phyloP scores from a whole-genome alignment of 2,797 vertebrate genomes.

The Columba guinea region DNA sequence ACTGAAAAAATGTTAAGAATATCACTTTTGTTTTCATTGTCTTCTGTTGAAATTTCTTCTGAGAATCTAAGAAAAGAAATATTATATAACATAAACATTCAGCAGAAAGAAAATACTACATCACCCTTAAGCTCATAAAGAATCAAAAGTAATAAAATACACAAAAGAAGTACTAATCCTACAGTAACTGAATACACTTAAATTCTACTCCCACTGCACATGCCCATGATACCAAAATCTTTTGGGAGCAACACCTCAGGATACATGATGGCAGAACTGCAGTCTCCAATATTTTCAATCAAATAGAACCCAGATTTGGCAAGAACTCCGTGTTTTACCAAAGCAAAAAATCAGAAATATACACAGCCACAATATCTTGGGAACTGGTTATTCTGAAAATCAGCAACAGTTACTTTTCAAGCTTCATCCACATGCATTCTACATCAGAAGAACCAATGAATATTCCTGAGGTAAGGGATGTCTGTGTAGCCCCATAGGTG shows the following conservation, averaged over 20 bases:
- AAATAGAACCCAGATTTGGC: background rate
- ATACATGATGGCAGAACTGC: background rate
- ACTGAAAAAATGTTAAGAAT: slow-evolving; percentile 96
- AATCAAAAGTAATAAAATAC: background rate
- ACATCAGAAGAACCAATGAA: background rate
- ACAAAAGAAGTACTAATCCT: background rate
- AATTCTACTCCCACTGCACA: background rate
- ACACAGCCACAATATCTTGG: background rate
- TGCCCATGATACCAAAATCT: background rate
- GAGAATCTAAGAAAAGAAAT: slow-evolving; percentile 79
- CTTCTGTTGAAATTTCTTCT: slow-evolving; percentile 77
- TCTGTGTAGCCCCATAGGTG: background rate
- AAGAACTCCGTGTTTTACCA: background rate
- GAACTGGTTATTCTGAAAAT: background rate
- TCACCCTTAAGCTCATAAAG: background rate
- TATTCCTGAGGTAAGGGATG: background rate
- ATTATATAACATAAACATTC: background rate
- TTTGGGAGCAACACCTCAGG: background rate
- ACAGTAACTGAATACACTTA: background rate
- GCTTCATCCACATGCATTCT: background rate
- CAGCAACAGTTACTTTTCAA: background rate
- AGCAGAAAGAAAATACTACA: background rate
- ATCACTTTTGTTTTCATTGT: slow-evolving; percentile 81
- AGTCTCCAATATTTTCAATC: background rate
- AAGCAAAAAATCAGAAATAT: background rate